These are phyloP conservation scores for Ailurus styani DNA, from an alignment of 2,113 vertebrate species.

Conservation along the genomic window DNA sequence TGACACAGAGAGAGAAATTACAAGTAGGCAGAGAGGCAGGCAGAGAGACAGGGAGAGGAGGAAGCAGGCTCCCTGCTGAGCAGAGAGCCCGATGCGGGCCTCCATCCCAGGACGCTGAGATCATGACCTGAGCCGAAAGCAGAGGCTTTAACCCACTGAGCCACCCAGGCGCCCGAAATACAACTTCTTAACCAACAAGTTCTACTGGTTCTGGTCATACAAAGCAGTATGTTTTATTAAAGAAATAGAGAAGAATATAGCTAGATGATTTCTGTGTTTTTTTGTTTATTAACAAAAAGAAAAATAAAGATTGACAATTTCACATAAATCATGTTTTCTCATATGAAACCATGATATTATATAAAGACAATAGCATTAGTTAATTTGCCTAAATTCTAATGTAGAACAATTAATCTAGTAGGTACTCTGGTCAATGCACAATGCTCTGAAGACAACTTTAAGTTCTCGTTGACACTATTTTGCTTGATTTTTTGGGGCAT, in stretches of 20 bases:
- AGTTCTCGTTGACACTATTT: background rate
- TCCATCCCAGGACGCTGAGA: too few relatives aligned
- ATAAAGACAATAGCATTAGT: background rate
- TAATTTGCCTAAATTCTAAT: background rate
- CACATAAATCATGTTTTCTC: background rate
- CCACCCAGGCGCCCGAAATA: too few relatives aligned
- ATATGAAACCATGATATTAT: background rate
- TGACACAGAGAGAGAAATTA: too few relatives aligned
- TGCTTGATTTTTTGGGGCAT: background rate
- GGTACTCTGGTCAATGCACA: background rate
- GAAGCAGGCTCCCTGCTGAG: too few relatives aligned
- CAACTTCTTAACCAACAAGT: conserved; percentile 36
- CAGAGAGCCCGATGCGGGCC: too few relatives aligned
- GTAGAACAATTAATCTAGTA: background rate
- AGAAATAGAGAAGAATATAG: background rate
- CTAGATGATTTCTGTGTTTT: conserved; percentile 1
- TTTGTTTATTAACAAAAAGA: conserved; percentile 15
- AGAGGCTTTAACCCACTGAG: too few relatives aligned
- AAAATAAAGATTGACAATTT: background rate
- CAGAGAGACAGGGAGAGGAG: too few relatives aligned
- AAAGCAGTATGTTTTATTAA: conserved; percentile 21
- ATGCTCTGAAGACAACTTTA: conserved; percentile 13
- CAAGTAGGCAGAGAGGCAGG: too few relatives aligned
- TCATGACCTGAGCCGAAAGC: too few relatives aligned
- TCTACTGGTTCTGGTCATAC: background rate